Conservation (phyloP, 2,113 vertebrate genomes). For the Trogon surrucura region DNA sequence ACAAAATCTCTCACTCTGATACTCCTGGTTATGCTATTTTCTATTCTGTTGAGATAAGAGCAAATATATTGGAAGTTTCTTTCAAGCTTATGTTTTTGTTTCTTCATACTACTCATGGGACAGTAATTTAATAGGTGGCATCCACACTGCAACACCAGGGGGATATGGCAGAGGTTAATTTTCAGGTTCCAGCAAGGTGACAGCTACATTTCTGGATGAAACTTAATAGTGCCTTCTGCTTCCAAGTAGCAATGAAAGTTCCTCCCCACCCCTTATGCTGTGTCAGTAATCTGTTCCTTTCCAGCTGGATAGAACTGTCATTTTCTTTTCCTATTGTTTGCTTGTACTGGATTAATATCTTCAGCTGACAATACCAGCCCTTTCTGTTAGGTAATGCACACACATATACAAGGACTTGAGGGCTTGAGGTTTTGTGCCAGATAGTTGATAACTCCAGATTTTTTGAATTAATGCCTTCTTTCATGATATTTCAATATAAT, state of each 20-base stretch:
- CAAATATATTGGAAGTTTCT: not conserved
- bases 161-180: not conserved
- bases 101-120: not conserved
- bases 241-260: not conserved
- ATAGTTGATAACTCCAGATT: not conserved
- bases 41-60: not conserved
- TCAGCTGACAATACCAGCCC: not conserved
- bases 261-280: accelerated
- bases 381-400: not conserved
- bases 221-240: not conserved
- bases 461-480: not conserved
- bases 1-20: not conserved
- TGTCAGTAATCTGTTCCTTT: not conserved
- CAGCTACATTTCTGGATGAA: not conserved
- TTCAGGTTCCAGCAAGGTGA: not conserved
- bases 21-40: not conserved
- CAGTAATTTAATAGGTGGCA: not conserved
- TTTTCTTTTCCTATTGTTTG: not conserved
- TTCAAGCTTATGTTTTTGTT: not conserved
- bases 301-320: not conserved
- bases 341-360: not conserved
- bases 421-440: not conserved
- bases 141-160: not conserved
- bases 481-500: not conserved
- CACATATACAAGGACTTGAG: not conserved